A percentile compares a stretch with the other conserved stretches of the same genome.
These are phyloP conservation scores for Ormyrus labotus DNA, from an alignment of 2,888 invertebrate species.

Conservation along the genomic window DNA sequence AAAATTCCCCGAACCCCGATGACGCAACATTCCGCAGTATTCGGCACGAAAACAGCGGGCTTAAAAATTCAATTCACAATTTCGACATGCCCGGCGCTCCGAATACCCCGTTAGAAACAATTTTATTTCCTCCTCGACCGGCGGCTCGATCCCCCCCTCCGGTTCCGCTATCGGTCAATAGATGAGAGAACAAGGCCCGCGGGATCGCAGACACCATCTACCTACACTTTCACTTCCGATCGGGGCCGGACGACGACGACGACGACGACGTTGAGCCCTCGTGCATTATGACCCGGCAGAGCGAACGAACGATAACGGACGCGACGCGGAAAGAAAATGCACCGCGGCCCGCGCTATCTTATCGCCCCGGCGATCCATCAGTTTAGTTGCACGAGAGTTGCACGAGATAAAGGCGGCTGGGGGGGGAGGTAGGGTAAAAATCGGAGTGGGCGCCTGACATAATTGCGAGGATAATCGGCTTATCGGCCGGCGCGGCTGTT, in stretches of 20 bases:
- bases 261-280: no score
- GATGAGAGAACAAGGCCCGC: not conserved
- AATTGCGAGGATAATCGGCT: constrained; percentile 18
- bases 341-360: constrained; percentile 7
- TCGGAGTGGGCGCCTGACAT: constrained; percentile 31
- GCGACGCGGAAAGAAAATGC: constrained; percentile 40
- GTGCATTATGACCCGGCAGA: not conserved
- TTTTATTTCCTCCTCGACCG: not conserved
- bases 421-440: constrained; percentile 7
- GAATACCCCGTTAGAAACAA: not conserved
- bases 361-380: constrained; percentile 31
- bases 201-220: no score
- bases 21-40: no score
- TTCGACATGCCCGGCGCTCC: not conserved
- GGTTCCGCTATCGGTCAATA: no score
- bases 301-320: not conserved
- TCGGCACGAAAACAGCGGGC: no score
- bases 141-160: not conserved
- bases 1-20: no score
- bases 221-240: constrained; percentile 47
- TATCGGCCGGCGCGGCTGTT: not conserved
- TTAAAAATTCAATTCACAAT: no score
- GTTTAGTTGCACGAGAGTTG: not conserved
- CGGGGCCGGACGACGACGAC: not conserved
- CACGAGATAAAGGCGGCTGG: not conserved